Evolutionary conservation across 1,140 invertebrate genomes (phyloP), one percentile per base, ranked within the genome.

Genomic region (Oreohelix idahoensis): DNA sequence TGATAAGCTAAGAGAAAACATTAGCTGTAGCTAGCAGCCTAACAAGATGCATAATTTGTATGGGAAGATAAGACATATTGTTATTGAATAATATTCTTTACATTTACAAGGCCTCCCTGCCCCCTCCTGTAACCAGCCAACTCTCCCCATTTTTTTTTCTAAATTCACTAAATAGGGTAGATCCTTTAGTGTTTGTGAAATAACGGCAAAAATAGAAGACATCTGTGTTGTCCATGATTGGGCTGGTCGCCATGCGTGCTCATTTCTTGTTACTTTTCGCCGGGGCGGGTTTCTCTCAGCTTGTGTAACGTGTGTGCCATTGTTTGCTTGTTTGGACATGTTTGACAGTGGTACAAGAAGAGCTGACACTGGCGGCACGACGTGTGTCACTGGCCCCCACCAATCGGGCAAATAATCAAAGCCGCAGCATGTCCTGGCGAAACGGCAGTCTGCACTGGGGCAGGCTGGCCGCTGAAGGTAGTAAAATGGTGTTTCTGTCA

Each of bases 391-490:
- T 92, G 39, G 92, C 92, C 69, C 91, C 91, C 32, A 86, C 89
- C 83, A 92, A 91, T 88, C 90, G 91, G 84, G 89, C 89, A 82
- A 90, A 91, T 84, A 87, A 88, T 83, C 89, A 91, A 85, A 89
- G 88, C 86, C 89, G 91, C 87, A 92, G 90, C 86, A 86, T 92
- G 87, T 92, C 92, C 35, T 91, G 92, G 90, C 87, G 92, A 83
- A 91, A 91, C 86, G 91, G 91, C 81, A 92, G 92, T 88, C 86
- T 92, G 86, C 90, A 92, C 84, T 92, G 90, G 89, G 89, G 88
- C 74, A 87, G 90, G 76, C 81, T 90, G 49, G 86, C 87, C 73
- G 83, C 88, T 70, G 91, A 92, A 92, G 92, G 92, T 92, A 92
- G 84, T 80, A 74, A 13, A 49, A 66, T 66, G 63, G 63, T 66